phyloP scores from a whole-genome alignment of 2,797 vertebrate species.

The Austrolebias charrua region DNA sequence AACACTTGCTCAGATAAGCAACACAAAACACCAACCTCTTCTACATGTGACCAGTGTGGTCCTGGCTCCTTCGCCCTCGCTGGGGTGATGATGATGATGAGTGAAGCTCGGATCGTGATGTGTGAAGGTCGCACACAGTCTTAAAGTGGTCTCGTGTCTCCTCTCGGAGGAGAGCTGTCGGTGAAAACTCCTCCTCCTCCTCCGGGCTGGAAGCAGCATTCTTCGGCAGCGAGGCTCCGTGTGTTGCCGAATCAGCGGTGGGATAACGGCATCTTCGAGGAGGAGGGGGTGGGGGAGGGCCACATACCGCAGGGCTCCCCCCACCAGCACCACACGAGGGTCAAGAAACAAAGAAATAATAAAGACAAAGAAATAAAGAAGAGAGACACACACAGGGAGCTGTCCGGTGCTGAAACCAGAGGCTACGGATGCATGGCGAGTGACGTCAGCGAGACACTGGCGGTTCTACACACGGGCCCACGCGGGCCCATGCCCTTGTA shows the following conservation, averaged over 20 bases:
- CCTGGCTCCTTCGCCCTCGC: conserved; percentile 79
- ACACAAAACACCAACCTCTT: no score
- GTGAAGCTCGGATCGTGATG: conserved; percentile 70
- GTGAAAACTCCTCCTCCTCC: conserved; percentile 60
- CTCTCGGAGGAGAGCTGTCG: conserved; percentile 66
- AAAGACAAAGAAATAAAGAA: background rate
- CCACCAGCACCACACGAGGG: conserved; percentile 70
- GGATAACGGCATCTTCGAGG: conserved; percentile 51
- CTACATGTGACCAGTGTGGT: conserved; percentile 78
- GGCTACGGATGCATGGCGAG: conserved; percentile 54
- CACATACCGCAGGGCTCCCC: conserved; percentile 70
- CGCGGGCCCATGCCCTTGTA: no score
- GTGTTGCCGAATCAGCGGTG: conserved; percentile 57
- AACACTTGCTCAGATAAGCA: no score
- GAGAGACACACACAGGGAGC: conserved; percentile 58
- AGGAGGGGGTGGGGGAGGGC: conserved; percentile 44
- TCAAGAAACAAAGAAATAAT: conserved; percentile 28
- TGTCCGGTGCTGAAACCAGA: conserved; percentile 79
- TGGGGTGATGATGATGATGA: conserved; percentile 55
- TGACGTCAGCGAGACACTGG: conserved; percentile 14
- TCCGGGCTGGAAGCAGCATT: conserved; percentile 76
- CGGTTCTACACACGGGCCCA: no score
- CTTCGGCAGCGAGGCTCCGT: conserved; percentile 59
- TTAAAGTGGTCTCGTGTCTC: conserved; percentile 68
- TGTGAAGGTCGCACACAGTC: conserved; percentile 74